Conservation (phyloP, 2,113 vertebrate species). For the Petaurus breviceps region DNA sequence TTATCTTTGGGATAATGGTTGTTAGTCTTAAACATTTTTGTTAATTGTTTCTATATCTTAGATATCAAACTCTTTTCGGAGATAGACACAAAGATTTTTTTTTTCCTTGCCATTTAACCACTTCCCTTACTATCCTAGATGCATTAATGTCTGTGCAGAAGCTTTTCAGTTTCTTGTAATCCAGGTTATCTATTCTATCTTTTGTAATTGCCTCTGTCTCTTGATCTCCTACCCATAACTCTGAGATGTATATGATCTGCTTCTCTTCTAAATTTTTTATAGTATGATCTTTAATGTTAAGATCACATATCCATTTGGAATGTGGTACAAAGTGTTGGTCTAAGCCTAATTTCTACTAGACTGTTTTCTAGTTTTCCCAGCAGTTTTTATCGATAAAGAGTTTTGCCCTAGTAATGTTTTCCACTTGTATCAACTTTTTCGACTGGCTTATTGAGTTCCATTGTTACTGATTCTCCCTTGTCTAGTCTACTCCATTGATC, state of each 20-base stretch:
- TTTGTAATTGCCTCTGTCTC: background rate
- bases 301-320: background rate
- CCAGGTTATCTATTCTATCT: background rate
- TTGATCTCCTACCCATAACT: background rate
- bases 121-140: background rate
- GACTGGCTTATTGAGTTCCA: background rate
- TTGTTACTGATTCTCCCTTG: background rate
- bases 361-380: background rate
- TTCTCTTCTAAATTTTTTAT: background rate
- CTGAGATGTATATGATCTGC: background rate
- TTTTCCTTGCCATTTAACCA: background rate
- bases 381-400: background rate
- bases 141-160: background rate
- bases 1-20: background rate
- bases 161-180: background rate
- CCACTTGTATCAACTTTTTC: background rate
- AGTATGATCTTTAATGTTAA: background rate
- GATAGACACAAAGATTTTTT: background rate
- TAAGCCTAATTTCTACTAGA: background rate
- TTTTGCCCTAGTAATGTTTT: background rate
- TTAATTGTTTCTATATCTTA: background rate
- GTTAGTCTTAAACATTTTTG: background rate
- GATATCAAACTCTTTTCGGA: background rate
- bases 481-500: background rate
- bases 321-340: background rate